These are phyloP conservation scores for Drosophila histrio DNA, from an alignment of 2,888 invertebrate species.

Conservation along the genomic window DNA sequence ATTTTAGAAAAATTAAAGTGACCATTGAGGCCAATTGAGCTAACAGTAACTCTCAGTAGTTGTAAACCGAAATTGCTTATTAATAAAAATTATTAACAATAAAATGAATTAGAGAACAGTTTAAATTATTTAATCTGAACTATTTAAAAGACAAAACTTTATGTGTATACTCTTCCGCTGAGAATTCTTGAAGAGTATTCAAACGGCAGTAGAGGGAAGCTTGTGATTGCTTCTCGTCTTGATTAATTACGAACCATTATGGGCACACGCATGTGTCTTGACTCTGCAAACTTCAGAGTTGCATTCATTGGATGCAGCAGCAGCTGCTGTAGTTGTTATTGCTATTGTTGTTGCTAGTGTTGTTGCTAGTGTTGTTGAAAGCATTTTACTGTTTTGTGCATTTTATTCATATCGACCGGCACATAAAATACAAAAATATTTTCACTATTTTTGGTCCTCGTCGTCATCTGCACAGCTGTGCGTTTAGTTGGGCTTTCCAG, in stretches of 20 bases:
- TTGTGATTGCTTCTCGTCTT: conserved; percentile 29
- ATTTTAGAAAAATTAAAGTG: too few species aligned
- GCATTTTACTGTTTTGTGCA: conserved; percentile 76
- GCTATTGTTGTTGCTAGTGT: conserved; percentile 11
- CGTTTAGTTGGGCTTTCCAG: conserved; percentile 21
- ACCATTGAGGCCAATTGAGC: too few species aligned
- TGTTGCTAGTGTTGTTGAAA: conserved; percentile 54
- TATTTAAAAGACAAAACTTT: neutral
- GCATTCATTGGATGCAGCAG: conserved; percentile 29
- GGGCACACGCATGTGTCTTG: conserved; percentile 53
- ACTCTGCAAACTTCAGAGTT: conserved; percentile 12
- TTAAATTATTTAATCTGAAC: neutral
- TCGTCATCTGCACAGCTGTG: conserved; percentile 42
- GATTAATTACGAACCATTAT: conserved; percentile 68
- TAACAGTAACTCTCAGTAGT: too few species aligned
- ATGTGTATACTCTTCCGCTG: neutral
- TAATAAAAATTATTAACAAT: too few species aligned
- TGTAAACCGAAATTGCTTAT: too few species aligned
- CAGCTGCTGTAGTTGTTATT: conserved; percentile 25
- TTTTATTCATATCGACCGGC: conserved; percentile 73
- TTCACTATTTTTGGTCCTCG: conserved; percentile 68
- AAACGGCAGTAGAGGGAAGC: neutral
- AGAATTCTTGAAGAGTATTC: conserved; percentile 29
- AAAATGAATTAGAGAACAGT: too few species aligned
- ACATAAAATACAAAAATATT: conserved; percentile 64